Evolutionary conservation across 2,797 vertebrate genomes (phyloP), one percentile per base, ranked within the genome.

Genomic region (Knipowitschia caucasica): DNA sequence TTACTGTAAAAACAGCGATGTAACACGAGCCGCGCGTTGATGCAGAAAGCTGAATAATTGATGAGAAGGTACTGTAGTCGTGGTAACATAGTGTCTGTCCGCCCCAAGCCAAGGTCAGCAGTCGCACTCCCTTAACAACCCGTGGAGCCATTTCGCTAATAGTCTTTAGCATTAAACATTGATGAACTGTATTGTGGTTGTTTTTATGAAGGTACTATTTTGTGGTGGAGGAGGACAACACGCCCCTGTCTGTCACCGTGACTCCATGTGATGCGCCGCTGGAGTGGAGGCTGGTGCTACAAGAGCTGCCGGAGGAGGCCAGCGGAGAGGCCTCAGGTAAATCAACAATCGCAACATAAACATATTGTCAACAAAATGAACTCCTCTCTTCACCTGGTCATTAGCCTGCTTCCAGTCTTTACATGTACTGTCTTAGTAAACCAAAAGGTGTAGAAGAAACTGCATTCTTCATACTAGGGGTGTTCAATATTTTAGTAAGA

Each of bases 141-240:
- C 30, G 42, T 27, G 38, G 27, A 15, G 6, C 31, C 36, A 45
- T 55, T 56, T 47, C 53, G 10, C 9, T 50, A 14, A n/a, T 21
- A 23, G 31, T 27, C 43, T 61, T 58, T 49, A 63, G 62, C 35
- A 63, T 56, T 52, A 54, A 54, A 50, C 53, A 42, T 20, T 54
- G 30, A 64, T 46, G 50, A 64, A 69, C 7, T 31, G 15, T 31
- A 43, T 34, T 75, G 1, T 75, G 55, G 42, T 73, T 75, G 77
- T 38, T 44, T 71, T 72, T 75, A 31, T 24, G 4, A 77, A 99
- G 97, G 89, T 99, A 94, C 77, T 98, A 97, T 84, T 98, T 99
- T 72, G 92, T 95, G 84, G 96, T 99, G 64, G 97, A 99, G 66
- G 97, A 99, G 78, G 97, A 99, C 82, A 98, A 99, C 83, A 99